These are phyloP conservation scores for Taurulus bubalis DNA, from an alignment of 2,113 vertebrate genomes.

Conservation along the genomic window DNA sequence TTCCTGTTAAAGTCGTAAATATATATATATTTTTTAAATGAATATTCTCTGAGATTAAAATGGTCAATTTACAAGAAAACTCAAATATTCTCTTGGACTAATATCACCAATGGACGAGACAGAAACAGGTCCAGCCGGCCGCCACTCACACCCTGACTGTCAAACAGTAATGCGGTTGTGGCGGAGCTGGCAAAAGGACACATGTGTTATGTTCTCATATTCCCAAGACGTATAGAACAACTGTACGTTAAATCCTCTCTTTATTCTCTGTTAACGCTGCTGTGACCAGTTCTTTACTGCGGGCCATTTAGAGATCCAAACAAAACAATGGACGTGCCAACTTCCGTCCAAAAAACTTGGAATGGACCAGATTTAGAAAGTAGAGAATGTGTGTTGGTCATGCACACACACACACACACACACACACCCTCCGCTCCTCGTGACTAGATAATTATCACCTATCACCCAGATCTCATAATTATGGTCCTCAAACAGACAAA, in stretches of 20 bases:
- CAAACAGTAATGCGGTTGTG: no score
- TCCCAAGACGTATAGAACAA: not conserved
- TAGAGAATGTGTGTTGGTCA: constrained; percentile 5
- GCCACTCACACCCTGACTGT: no score
- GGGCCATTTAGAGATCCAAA: not conserved
- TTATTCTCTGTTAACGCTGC: not conserved
- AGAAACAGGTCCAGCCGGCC: no score
- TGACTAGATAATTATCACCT: constrained; percentile 79
- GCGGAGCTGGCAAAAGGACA: no score
- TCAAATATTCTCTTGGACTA: not conserved
- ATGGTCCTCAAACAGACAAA: constrained; percentile 61
- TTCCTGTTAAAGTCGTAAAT: not conserved
- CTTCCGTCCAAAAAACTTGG: not conserved
- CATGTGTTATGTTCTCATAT: not conserved
- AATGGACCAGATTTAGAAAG: not conserved
- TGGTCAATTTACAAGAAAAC: not conserved
- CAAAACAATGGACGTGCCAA: not conserved
- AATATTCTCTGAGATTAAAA: not conserved
- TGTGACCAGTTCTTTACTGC: not conserved
- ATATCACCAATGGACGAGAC: not conserved
- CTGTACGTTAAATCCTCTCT: not conserved
- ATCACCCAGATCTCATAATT: constrained; percentile 76
- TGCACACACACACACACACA: not conserved
- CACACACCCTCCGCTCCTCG: not conserved
- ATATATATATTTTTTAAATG: not conserved